Evolutionary conservation across 2,113 vertebrate genomes (phyloP).

Genomic region (Tringa solitaria): DNA sequence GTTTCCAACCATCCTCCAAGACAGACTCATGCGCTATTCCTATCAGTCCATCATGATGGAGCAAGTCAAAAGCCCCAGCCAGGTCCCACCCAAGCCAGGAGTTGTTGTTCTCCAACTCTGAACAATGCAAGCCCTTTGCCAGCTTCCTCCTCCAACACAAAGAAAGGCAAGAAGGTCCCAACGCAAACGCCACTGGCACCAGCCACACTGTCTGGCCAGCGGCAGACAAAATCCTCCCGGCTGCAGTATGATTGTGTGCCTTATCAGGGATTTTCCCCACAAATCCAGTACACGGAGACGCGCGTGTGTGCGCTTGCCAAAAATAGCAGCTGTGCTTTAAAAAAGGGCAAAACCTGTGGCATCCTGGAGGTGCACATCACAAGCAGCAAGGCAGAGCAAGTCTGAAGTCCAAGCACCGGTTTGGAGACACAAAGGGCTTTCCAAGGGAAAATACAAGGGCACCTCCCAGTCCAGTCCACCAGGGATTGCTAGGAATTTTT

Average conservation of each 20-base stretch:
- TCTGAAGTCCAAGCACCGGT: too few species aligned
- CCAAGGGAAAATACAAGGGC: not conserved
- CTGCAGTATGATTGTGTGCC: not conserved
- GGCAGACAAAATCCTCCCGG: not conserved
- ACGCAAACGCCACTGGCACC: not conserved
- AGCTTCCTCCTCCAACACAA: slow-evolving; percentile 33
- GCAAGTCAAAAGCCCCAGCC: not conserved
- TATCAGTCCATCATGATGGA: not conserved
- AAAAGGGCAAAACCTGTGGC: not conserved
- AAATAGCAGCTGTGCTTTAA: not conserved
- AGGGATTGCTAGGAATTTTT: not conserved
- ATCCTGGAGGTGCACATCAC: not conserved
- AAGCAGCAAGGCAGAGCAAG: not conserved
- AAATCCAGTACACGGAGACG: not conserved
- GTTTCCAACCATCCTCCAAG: not conserved
- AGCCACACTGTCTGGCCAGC: not conserved
- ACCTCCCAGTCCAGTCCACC: not conserved
- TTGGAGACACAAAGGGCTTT: rapidly evolving
- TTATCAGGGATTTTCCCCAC: not conserved
- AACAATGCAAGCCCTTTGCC: not conserved
- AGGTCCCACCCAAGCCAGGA: not conserved
- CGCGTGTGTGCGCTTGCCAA: rapidly evolving
- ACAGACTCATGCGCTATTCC: not conserved
- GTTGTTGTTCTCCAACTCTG: not conserved
- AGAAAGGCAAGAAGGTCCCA: not conserved